A percentile compares a stretch with the other conserved stretches of the same genome.
Evolutionary conservation across 2,797 vertebrate species (phyloP).

Genomic region (Emydoidea blandingii): DNA sequence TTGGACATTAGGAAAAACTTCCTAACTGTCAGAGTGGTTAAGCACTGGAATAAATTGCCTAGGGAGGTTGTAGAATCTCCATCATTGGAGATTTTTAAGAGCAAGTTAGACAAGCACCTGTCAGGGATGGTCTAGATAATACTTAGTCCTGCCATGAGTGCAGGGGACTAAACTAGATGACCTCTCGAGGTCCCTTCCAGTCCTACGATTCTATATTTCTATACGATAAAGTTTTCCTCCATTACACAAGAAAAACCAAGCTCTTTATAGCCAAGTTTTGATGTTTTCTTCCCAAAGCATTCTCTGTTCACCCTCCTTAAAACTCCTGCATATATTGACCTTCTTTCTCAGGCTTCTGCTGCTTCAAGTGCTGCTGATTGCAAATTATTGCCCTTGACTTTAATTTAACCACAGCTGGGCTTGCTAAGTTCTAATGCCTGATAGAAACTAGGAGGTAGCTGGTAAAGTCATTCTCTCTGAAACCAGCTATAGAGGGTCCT

Average conservation of each 20-base stretch:
- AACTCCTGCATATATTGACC: not conserved
- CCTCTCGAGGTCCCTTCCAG: not conserved
- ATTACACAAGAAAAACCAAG: not conserved
- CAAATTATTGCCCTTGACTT: not conserved
- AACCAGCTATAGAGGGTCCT: not conserved
- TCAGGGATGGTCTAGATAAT: too few species aligned
- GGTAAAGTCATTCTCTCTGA: not conserved
- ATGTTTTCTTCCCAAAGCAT: constrained; percentile 11
- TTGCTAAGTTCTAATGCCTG: not conserved
- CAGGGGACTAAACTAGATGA: not conserved
- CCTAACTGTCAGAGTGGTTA: too few species aligned
- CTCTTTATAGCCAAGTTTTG: not conserved
- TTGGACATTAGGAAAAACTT: too few species aligned
- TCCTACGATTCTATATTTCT: too few species aligned
- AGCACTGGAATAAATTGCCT: too few species aligned
- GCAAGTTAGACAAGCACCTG: too few species aligned
- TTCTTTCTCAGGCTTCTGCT: not conserved
- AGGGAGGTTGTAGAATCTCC: too few species aligned
- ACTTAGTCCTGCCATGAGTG: too few species aligned
- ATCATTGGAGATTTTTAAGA: too few species aligned
- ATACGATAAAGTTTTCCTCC: not conserved
- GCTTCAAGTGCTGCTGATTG: not conserved
- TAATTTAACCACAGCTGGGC: not conserved
- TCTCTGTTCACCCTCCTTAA: not conserved
- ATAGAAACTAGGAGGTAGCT: not conserved